phyloP scores from a whole-genome alignment of 2,797 vertebrate species.

The Pyrocephalus nanus region DNA sequence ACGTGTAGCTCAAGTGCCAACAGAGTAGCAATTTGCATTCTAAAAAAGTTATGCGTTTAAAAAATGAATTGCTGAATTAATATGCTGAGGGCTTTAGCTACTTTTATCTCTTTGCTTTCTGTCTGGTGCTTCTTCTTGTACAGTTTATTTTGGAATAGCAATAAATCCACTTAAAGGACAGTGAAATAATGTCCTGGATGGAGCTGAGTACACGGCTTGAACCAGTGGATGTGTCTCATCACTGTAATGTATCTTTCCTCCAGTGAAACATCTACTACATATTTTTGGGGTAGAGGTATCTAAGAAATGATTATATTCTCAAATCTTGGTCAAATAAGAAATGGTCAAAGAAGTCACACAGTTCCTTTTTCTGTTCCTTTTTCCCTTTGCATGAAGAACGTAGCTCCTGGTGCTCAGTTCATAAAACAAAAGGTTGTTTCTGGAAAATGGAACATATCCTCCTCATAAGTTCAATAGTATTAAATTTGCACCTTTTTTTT shows the following conservation, averaged over 20 bases:
- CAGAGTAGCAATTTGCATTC: neutral
- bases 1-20: neutral
- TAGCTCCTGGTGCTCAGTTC: neutral
- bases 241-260: neutral
- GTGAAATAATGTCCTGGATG: neutral
- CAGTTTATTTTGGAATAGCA: neutral
- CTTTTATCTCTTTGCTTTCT: neutral
- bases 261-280: neutral
- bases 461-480: neutral
- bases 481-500: neutral
- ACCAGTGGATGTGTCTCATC: neutral
- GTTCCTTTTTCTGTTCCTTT: neutral
- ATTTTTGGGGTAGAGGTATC: neutral
- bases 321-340: neutral
- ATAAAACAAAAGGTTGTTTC: neutral
- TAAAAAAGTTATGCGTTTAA: neutral
- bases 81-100: neutral
- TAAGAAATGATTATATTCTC: neutral
- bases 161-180: neutral
- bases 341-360: neutral
- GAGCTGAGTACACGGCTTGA: neutral
- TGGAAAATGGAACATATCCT: neutral
- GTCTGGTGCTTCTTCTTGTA: neutral
- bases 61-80: neutral
- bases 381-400: neutral